phyloP scores from a whole-genome alignment of 1,140 invertebrate species.

The Mycetomoellerius zeteki region DNA sequence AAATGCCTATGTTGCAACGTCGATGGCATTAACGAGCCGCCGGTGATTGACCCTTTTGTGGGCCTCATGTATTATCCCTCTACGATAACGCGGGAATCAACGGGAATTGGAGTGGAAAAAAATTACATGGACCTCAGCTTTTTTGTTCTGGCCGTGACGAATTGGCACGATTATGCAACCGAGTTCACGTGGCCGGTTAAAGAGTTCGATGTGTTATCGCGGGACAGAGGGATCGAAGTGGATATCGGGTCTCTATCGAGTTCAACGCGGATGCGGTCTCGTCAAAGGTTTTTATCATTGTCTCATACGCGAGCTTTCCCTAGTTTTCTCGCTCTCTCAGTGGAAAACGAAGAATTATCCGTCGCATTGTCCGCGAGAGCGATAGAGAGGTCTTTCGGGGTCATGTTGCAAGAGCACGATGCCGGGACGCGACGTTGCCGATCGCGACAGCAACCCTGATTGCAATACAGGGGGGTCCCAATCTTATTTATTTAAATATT shows the following conservation, averaged over 20 bases:
- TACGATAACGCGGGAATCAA: slow-evolving; percentile 27
- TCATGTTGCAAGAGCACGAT: slow-evolving; percentile 71
- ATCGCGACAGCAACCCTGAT: neutral
- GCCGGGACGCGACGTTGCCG: slow-evolving; percentile 39
- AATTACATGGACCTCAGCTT: neutral
- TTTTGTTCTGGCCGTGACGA: neutral
- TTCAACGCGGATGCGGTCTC: slow-evolving; percentile 33
- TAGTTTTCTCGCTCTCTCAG: neutral
- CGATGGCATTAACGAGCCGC: slow-evolving; percentile 1
- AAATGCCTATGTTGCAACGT: neutral
- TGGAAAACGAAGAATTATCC: slow-evolving; percentile 44
- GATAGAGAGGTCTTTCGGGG: slow-evolving; percentile 69
- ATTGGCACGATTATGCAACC: slow-evolving; percentile 26
- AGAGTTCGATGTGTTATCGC: slow-evolving; percentile 25
- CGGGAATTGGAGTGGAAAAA: slow-evolving; percentile 21
- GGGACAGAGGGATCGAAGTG: neutral
- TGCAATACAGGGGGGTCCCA: neutral
- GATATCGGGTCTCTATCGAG: slow-evolving; percentile 1
- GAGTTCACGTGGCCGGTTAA: neutral
- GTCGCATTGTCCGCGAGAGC: slow-evolving; percentile 46
- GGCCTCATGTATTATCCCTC: slow-evolving; percentile 3
- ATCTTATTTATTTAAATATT: slow-evolving; percentile 24
- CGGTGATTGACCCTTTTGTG: slow-evolving; percentile 53
- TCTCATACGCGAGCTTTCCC: slow-evolving; percentile 13
- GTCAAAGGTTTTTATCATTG: slow-evolving; percentile 54